These are phyloP conservation scores for Pterophyllum scalare DNA, from an alignment of 2,113 vertebrate species.

Conservation along the genomic window DNA sequence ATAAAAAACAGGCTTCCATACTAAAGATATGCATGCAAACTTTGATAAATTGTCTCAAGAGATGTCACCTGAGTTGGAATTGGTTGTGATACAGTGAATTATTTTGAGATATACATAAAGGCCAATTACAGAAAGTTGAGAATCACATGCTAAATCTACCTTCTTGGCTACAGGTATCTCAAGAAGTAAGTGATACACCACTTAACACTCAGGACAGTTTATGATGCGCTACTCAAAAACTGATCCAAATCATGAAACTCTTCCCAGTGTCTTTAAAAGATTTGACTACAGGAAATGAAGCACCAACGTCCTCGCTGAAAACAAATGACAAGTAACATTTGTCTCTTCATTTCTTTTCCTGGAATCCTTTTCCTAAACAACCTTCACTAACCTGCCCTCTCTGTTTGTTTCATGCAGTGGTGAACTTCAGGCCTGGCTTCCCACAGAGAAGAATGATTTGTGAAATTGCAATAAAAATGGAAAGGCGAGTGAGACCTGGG, in stretches of 20 bases:
- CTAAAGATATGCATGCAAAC: not conserved
- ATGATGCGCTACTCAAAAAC: not conserved
- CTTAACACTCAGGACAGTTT: not conserved
- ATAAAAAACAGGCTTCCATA: not conserved
- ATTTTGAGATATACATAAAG: not conserved
- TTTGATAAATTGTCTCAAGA: not conserved
- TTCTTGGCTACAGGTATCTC: not conserved
- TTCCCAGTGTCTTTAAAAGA: not conserved
- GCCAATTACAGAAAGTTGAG: not conserved
- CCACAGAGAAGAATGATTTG: constrained; percentile 64
- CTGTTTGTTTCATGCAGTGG: constrained; percentile 33
- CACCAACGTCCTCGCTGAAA: not conserved
- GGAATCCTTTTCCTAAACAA: constrained; percentile 50
- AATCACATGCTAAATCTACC: not conserved
- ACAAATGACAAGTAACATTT: not conserved
- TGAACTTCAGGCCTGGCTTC: constrained; percentile 56
- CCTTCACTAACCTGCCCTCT: constrained; percentile 46
- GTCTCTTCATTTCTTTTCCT: constrained; percentile 34
- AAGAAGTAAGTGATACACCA: not conserved
- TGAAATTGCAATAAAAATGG: constrained; percentile 74
- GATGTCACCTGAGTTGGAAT: not conserved
- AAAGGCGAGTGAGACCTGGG: constrained; percentile 53
- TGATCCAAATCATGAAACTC: not conserved
- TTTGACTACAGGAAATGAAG: constrained; percentile 14
- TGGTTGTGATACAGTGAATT: not conserved